Conservation (phyloP, 2,888 invertebrate species). For the Synergus itoensis region DNA sequence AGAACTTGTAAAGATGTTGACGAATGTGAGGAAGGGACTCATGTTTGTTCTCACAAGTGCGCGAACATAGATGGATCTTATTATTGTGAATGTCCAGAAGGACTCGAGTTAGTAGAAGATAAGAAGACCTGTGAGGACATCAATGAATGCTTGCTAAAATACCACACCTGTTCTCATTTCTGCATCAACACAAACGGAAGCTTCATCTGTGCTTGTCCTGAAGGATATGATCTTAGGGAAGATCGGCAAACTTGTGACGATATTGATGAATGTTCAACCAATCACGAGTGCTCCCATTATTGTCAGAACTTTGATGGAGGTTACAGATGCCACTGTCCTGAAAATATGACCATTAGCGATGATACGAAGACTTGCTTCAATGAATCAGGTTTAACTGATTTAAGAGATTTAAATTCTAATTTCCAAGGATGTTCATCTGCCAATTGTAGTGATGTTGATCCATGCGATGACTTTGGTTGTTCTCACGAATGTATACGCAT, state of each 20-base stretch:
- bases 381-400: slow-evolving; percentile 43
- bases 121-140: slow-evolving; percentile 73
- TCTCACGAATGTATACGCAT: slow-evolving; percentile 79
- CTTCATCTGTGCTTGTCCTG: slow-evolving; percentile 79
- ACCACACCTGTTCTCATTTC: slow-evolving; percentile 67
- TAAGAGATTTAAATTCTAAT: slow-evolving; percentile 41
- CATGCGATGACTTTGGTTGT: slow-evolving; percentile 73
- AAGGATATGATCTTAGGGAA: slow-evolving; percentile 75
- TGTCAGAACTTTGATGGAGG: slow-evolving; percentile 77
- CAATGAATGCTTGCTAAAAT: slow-evolving; percentile 71
- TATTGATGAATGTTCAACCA: slow-evolving; percentile 77
- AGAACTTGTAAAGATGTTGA: slow-evolving; percentile 75
- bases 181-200: slow-evolving; percentile 80
- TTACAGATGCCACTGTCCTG: slow-evolving; percentile 79
- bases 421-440: slow-evolving; percentile 64
- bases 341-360: slow-evolving; percentile 69
- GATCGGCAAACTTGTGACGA: slow-evolving; percentile 76
- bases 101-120: slow-evolving; percentile 71
- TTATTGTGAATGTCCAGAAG: slow-evolving; percentile 81
- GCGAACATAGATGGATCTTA: slow-evolving; percentile 80
- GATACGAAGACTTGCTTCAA: slow-evolving; percentile 71
- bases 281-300: slow-evolving; percentile 66
- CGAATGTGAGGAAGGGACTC: slow-evolving; percentile 72
- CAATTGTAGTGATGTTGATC: slow-evolving; percentile 70
- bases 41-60: slow-evolving; percentile 81